These are phyloP conservation scores for Caenorhabditis sp. DNA, from an alignment of 2,888 invertebrate species.

Conservation along the genomic window DNA sequence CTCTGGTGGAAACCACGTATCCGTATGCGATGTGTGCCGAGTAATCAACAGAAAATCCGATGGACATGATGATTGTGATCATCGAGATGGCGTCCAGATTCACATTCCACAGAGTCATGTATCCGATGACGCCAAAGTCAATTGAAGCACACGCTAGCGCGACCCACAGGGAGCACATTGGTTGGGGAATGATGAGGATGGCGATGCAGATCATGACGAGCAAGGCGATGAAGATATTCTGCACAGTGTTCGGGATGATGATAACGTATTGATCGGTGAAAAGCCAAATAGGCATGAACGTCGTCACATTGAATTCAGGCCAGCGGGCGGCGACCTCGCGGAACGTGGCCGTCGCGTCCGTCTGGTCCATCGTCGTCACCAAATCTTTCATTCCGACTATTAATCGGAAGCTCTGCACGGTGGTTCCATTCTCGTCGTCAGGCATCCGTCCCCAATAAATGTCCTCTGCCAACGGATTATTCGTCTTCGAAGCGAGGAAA, in stretches of 20 bases:
- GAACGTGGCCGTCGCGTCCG: constrained; percentile 74
- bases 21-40: constrained; percentile 84
- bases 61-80: constrained; percentile 90
- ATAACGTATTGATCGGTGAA: constrained; percentile 79
- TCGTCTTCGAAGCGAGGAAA: constrained; percentile 71
- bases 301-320: constrained; percentile 77
- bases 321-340: constrained; percentile 71
- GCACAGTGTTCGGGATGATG: constrained; percentile 79
- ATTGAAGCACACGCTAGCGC: constrained; percentile 94
- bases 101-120: constrained; percentile 96
- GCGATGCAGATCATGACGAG: constrained; percentile 93
- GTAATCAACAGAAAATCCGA: constrained; percentile 95
- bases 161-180: constrained; percentile 93
- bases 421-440: constrained; percentile 49
- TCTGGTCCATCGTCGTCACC: constrained; percentile 74
- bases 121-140: constrained; percentile 93
- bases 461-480: constrained; percentile 74
- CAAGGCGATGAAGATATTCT: constrained; percentile 77
- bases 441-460: constrained; percentile 69
- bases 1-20: constrained; percentile 73
- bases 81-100: constrained; percentile 87
- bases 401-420: constrained; percentile 66
- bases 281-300: constrained; percentile 79
- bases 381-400: constrained; percentile 78
- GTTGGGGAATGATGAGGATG: constrained; percentile 91